phyloP scores from a whole-genome alignment of 2,113 vertebrate species.

The Equus quagga region DNA sequence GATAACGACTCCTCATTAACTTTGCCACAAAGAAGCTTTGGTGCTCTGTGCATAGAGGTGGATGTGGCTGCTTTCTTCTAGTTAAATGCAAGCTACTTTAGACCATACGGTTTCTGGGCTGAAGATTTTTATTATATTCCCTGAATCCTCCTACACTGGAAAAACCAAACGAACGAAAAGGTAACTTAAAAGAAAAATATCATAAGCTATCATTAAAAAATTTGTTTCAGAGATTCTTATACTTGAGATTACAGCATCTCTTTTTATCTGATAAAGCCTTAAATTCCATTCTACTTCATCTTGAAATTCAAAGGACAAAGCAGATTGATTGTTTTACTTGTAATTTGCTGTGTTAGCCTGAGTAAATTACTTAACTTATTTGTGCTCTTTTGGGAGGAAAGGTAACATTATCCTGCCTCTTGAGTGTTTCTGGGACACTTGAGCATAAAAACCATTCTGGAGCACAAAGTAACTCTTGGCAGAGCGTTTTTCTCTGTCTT shows the following conservation, averaged over 20 bases:
- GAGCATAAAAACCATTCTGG: neutral
- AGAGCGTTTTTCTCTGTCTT: neutral
- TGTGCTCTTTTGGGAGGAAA: neutral
- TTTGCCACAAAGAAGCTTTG: neutral
- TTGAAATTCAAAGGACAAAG: neutral
- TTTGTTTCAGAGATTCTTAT: neutral
- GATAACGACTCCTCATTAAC: conserved; percentile 24
- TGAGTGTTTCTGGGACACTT: neutral
- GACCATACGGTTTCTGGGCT: neutral
- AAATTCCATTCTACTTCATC: neutral
- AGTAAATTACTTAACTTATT: conserved; percentile 24
- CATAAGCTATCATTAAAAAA: neutral
- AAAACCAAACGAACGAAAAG: conserved; percentile 24
- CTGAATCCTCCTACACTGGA: neutral
- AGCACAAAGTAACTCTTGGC: neutral
- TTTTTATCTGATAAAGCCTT: conserved; percentile 33
- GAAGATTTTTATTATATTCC: neutral
- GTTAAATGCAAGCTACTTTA: neutral
- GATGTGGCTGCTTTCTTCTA: neutral
- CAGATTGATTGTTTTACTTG: neutral
- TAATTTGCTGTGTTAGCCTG: neutral
- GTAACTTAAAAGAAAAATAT: neutral
- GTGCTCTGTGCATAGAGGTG: neutral
- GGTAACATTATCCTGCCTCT: neutral
- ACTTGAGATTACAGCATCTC: neutral